Evolutionary conservation across 2,113 vertebrate genomes (phyloP).

Genomic region (Peromyscus leucopus): DNA sequence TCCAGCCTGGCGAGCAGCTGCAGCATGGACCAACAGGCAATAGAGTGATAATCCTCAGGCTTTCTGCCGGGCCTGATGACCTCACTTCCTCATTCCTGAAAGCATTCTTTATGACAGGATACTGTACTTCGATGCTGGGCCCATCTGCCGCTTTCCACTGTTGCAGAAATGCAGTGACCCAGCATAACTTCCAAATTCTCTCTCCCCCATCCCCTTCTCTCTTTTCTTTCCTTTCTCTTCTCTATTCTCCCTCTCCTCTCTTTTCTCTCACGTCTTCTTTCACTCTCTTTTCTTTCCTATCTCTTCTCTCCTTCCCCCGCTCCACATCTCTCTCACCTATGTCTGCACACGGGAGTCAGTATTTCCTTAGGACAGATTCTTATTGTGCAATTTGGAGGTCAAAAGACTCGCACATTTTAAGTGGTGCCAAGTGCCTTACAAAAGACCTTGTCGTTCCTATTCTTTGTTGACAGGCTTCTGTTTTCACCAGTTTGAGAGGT

Average conservation of each 20-base stretch:
- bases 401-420: background rate
- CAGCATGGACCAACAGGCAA: background rate
- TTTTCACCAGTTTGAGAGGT: conserved; percentile 33
- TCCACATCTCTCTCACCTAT: no score
- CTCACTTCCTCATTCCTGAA: background rate
- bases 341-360: background rate
- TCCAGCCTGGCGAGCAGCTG: background rate
- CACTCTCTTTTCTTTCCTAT: no score
- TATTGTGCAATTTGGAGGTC: conserved; percentile 31
- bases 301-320: accelerated
- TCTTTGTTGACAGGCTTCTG: background rate
- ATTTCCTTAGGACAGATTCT: conserved; percentile 45
- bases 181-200: background rate
- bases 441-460: background rate
- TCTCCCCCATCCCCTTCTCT: background rate
- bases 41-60: background rate
- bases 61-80: background rate
- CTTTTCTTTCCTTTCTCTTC: background rate
- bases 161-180: background rate
- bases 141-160: background rate
- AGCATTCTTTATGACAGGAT: background rate
- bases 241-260: background rate
- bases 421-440: background rate
- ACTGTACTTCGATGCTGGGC: background rate
- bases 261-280: no score